Evolutionary conservation across 2,888 invertebrate species (phyloP), one percentile per base, ranked within the genome.

Genomic region (Anaspis maculata): DNA sequence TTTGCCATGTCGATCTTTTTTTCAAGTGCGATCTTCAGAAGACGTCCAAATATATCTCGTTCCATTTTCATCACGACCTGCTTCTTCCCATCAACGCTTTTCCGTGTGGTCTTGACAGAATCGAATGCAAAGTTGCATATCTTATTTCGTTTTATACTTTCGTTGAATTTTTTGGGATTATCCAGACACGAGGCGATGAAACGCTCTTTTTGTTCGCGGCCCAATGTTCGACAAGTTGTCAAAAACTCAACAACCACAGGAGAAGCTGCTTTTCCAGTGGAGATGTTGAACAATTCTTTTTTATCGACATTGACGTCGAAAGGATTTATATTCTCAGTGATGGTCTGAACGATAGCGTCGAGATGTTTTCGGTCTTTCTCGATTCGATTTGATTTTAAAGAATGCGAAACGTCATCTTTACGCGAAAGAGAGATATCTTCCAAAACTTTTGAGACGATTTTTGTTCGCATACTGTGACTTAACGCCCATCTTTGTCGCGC

Each of bases 1-100:
- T 35, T 27, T 41, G 56, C 55, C 0, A 59, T 5, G 41, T 57
- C 36, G 14, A 51, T 45, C 48, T 58, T 53, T 42, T 59, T 49
- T 0, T 54, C 31, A 2, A 57, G 3, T 39, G 38, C 39, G 30
- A 59, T 50, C 41, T 47, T 49, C 10, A 52, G 25, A 3, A 55
- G 37, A 27, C 48, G 40, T 2, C 50, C 52, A 37, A 50, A 52
- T n/a, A 54, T 27, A 27, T 54, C 49, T 37, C 51, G 42, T 41
- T 52, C 47, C 46, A 53, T 50, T 41, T 49, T 46, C n/a, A 54
- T 46, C 10, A 38, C 36, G 25, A 37, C 35, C 38, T 48, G 44
- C 15, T 42, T 45, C 11, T 24, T 41, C n/a, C n/a, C n/a, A 12
- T 41, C 35, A 41, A 39, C 44, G 24, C 10, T 46, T 10, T 6